These are phyloP conservation scores for Drosophila melanocephala DNA, from an alignment of 2,888 invertebrate species.

Conservation along the genomic window DNA sequence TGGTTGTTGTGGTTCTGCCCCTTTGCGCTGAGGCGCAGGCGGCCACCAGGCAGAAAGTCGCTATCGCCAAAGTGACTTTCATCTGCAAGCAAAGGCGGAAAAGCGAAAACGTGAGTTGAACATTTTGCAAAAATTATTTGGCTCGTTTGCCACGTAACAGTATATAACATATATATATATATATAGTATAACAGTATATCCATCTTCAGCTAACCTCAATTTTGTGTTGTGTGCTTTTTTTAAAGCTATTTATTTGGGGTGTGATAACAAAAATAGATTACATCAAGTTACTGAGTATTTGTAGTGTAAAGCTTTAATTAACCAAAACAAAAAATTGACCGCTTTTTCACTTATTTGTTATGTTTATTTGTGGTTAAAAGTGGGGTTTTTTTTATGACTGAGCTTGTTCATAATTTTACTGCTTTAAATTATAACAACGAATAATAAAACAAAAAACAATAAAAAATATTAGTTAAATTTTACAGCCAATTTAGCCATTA, in stretches of 20 bases:
- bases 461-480: not conserved
- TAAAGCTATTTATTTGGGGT: not conserved
- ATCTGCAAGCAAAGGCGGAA: slow-evolving; percentile 87
- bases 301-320: not conserved
- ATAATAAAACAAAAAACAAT: not conserved
- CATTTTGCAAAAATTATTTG: not conserved
- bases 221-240: not conserved
- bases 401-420: not conserved
- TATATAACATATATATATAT: no score
- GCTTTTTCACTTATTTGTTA: not conserved
- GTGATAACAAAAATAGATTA: not conserved
- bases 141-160: not conserved
- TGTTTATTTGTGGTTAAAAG: not conserved
- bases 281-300: not conserved
- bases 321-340: not conserved
- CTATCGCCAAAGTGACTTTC: slow-evolving; percentile 89
- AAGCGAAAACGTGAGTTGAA: slow-evolving; percentile 8
- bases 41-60: slow-evolving; percentile 86
- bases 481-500: not conserved
- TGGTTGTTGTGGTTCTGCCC: slow-evolving; percentile 88
- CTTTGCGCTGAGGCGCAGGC: slow-evolving; percentile 87
- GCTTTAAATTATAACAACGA: not conserved
- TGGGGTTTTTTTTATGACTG: not conserved
- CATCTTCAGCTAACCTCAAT: not conserved
- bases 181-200: not conserved